Conservation (phyloP, 2,113 vertebrate species). For the Lasiurus cinereus region DNA sequence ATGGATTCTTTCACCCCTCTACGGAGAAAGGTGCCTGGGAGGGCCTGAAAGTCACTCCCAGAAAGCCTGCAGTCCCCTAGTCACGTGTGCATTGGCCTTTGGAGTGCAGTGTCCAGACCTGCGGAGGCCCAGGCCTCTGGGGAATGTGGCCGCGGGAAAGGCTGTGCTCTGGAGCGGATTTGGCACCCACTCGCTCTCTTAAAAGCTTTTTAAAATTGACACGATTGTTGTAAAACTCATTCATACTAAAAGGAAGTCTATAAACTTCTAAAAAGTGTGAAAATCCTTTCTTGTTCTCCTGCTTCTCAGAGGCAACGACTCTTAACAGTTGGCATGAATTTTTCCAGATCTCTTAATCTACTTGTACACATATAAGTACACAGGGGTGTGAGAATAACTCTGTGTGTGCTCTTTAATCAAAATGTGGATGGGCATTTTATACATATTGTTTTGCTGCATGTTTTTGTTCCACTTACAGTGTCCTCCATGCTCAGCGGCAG, state of each 20-base stretch:
- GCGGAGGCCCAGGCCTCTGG: not conserved
- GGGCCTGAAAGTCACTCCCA: not conserved
- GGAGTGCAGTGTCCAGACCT: not conserved
- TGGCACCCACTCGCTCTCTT: not conserved
- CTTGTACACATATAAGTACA: accelerated
- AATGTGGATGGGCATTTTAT: not conserved
- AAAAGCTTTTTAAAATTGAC: not conserved
- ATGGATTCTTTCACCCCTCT: not conserved
- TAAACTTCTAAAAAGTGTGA: not conserved
- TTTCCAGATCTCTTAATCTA: not conserved
- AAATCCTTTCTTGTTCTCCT: not conserved
- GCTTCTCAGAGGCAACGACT: not conserved
- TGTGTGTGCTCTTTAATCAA: not conserved
- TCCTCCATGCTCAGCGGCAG: not conserved
- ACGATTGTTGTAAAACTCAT: conserved; percentile 27
- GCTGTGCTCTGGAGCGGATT: not conserved
- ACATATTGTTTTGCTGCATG: not conserved
- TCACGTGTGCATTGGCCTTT: not conserved
- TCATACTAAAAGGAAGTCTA: not conserved
- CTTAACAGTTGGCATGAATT: not conserved
- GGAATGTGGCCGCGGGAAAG: not conserved
- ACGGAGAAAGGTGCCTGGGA: not conserved
- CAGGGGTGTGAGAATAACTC: not conserved
- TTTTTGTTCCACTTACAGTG: not conserved
- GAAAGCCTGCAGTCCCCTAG: not conserved